Evolutionary conservation across 1,140 invertebrate species (phyloP).

Genomic region (Bombus affinis): DNA sequence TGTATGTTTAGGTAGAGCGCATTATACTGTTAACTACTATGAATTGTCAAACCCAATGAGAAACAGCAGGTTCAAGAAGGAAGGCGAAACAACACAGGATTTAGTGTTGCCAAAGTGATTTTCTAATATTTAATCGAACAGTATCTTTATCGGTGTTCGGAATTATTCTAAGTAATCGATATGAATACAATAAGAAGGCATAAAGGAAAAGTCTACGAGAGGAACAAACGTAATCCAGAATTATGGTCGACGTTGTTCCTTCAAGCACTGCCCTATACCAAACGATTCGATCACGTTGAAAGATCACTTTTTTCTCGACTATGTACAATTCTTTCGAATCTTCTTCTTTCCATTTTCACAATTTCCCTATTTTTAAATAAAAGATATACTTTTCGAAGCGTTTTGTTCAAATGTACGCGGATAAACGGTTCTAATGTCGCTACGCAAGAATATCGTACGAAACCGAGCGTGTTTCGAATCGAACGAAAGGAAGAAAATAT

Average conservation of each 20-base stretch:
- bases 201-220: background rate
- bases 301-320: background rate
- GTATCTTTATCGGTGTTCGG: background rate
- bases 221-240: background rate
- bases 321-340: background rate
- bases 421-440: conserved; percentile 12
- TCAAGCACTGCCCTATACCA: conserved; percentile 40
- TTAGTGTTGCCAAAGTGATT: background rate
- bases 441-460: too few species aligned
- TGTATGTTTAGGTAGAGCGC: conserved; percentile 47
- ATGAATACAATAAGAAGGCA: background rate
- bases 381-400: background rate
- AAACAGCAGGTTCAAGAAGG: background rate
- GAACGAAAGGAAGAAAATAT: too few species aligned
- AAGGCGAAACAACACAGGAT: background rate
- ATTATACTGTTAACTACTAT: background rate
- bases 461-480: background rate
- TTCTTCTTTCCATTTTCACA: background rate
- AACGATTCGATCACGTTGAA: conserved; percentile 7
- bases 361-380: background rate
- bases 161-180: background rate
- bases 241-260: conserved; percentile 23
- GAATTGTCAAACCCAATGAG: background rate
- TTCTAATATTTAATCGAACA: conserved; percentile 5
- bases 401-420: background rate